These are phyloP conservation scores for Pangasianodon gigas DNA, from an alignment of 2,113 vertebrate genomes.

Conservation along the genomic window DNA sequence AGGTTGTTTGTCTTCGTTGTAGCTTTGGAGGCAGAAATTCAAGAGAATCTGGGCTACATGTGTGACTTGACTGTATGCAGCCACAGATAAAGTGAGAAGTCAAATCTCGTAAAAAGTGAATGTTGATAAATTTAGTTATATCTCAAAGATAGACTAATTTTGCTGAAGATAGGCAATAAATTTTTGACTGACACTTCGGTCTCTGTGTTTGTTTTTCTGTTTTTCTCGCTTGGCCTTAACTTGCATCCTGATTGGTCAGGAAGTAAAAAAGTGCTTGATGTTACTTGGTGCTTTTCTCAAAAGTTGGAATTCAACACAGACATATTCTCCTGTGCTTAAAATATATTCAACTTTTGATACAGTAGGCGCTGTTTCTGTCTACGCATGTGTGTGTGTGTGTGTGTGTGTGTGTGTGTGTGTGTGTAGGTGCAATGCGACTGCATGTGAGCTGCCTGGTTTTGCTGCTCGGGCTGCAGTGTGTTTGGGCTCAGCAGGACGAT, in stretches of 20 bases:
- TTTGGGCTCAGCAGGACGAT: constrained; percentile 74
- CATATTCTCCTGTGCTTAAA: background rate
- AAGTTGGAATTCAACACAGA: background rate
- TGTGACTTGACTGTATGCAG: too few species aligned
- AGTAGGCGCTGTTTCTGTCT: background rate
- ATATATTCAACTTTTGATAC: background rate
- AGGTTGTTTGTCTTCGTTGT: background rate
- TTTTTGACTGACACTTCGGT: background rate
- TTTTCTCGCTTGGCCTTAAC: background rate
- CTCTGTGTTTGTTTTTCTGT: background rate
- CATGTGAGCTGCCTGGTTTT: constrained; percentile 65
- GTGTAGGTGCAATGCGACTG: constrained; percentile 16
- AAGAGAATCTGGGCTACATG: too few species aligned
- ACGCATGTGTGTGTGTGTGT: background rate
- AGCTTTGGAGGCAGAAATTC: background rate
- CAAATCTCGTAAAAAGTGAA: too few species aligned
- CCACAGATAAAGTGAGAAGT: background rate
- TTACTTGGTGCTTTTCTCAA: too few species aligned
- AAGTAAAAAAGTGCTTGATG: too few species aligned
- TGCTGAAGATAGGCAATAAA: background rate
- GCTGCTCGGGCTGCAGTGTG: constrained; percentile 70
- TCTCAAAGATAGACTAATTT: too few species aligned
- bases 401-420: background rate
- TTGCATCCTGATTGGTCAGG: background rate
- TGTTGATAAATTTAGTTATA: too few species aligned